Evolutionary conservation across 2,797 vertebrate species (phyloP).

Genomic region (Falco novaeseelandiae): DNA sequence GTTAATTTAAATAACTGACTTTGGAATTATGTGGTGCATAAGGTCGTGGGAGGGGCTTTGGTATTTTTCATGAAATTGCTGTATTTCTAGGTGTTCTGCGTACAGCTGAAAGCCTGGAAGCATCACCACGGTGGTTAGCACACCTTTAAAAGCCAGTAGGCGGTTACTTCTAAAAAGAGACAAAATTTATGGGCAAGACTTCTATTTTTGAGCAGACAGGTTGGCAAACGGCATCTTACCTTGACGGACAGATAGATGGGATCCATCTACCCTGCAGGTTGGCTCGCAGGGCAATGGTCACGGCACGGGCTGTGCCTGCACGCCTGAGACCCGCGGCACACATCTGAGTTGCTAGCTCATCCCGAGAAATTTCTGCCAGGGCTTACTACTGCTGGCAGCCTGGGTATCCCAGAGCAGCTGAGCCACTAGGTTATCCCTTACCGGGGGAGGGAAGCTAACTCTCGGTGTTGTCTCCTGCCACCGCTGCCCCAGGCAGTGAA

Average conservation of each 20-base stretch:
- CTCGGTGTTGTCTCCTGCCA: background rate
- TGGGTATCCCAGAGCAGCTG: rapidly evolving
- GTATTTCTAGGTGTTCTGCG: background rate
- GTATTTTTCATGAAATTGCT: background rate
- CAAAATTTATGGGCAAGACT: background rate
- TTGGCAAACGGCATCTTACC: background rate
- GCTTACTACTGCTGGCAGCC: background rate
- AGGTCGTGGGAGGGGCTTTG: background rate
- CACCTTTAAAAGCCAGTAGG: background rate
- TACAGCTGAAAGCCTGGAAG: background rate
- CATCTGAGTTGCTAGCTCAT: background rate
- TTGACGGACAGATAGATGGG: rapidly evolving
- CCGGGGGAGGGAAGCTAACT: background rate
- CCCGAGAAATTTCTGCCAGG: background rate
- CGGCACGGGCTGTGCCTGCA: background rate
- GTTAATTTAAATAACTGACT: background rate
- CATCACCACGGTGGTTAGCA: background rate
- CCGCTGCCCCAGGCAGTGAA: background rate
- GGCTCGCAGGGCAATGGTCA: background rate
- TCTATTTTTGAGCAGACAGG: background rate
- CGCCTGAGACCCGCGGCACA: rapidly evolving
- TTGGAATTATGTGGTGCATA: background rate
- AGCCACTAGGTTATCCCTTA: background rate
- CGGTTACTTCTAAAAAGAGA: background rate
- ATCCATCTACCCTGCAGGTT: background rate